Percentiles rank a stretch among this genome's conserved stretches.
These are phyloP conservation scores for Adrianichthys oophorus DNA, from an alignment of 2,797 vertebrate species.

Conservation along the genomic window DNA sequence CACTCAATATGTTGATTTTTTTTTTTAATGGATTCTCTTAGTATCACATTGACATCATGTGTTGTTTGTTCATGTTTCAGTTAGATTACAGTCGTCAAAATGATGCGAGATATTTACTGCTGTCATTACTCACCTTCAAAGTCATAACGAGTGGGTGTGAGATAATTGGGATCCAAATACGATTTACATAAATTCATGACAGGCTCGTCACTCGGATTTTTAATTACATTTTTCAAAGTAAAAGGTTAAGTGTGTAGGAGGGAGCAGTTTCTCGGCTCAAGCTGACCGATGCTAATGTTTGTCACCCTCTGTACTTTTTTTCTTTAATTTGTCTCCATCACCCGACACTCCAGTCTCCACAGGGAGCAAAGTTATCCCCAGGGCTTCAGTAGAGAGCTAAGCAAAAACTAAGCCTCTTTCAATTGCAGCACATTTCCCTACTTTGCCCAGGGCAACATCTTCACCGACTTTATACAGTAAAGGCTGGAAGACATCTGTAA, in stretches of 20 bases:
- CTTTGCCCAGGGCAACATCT: conserved; percentile 32
- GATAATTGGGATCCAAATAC: conserved; percentile 57
- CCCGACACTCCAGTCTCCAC: conserved; percentile 22
- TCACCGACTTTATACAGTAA: conserved; percentile 18
- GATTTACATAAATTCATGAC: conserved; percentile 58
- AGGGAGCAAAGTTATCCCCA: conserved; percentile 45
- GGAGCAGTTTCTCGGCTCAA: conserved; percentile 28
- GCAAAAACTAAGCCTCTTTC: conserved; percentile 32
- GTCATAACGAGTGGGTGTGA: conserved; percentile 44
- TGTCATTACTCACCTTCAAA: conserved; percentile 48
- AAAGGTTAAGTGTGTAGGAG: conserved; percentile 47
- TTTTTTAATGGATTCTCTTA: too few relatives aligned
- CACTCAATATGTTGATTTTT: too few relatives aligned
- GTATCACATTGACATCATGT: too few relatives aligned
- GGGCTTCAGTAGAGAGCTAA: conserved; percentile 28
- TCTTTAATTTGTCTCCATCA: conserved; percentile 28
- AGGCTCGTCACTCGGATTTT: conserved; percentile 43
- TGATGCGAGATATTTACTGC: conserved; percentile 48
- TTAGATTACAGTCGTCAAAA: conserved; percentile 44
- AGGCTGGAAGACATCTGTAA: conserved; percentile 13
- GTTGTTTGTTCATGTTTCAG: not conserved
- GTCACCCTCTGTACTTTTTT: conserved; percentile 36
- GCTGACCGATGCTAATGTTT: conserved; percentile 9
- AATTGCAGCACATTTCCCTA: conserved; percentile 39
- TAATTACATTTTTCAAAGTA: conserved; percentile 43